Evolutionary conservation across 2,113 vertebrate species (phyloP).

Genomic region (Pardalotus punctatus): DNA sequence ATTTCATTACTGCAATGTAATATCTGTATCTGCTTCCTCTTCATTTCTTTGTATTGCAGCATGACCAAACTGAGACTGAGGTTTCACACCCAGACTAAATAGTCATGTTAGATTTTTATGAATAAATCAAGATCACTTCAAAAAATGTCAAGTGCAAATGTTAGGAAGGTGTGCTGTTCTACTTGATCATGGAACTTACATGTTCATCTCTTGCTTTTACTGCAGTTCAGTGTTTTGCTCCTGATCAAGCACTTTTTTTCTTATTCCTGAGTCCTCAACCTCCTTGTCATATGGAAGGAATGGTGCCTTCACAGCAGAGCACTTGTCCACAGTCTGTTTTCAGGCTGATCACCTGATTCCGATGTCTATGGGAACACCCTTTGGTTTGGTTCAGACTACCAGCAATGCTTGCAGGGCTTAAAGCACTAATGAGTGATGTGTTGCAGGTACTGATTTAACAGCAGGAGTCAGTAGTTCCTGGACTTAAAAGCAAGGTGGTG

Average conservation of each 20-base stretch:
- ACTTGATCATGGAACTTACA: not conserved
- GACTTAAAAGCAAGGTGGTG: not conserved
- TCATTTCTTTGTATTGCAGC: not conserved
- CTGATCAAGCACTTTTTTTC: not conserved
- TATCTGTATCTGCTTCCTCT: not conserved
- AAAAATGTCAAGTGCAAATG: not conserved
- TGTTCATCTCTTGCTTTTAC: not conserved
- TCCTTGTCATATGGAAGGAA: not conserved
- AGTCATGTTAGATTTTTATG: not conserved
- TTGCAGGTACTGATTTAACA: not conserved
- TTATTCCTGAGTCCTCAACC: not conserved
- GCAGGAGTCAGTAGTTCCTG: not conserved
- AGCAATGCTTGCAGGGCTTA: not conserved
- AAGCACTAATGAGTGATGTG: not conserved
- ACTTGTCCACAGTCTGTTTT: not conserved
- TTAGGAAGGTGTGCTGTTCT: not conserved
- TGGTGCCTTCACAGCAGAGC: not conserved
- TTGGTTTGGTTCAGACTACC: not conserved
- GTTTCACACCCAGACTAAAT: not conserved
- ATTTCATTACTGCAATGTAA: not conserved
- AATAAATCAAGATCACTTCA: not conserved
- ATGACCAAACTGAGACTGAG: not conserved
- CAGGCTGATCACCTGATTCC: not conserved
- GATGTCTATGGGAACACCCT: fast-evolving
- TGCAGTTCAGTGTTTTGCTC: not conserved